Base-by-base conservation (phyloP, 1,140 invertebrate genomes). In the Bombyx mori region DNA sequence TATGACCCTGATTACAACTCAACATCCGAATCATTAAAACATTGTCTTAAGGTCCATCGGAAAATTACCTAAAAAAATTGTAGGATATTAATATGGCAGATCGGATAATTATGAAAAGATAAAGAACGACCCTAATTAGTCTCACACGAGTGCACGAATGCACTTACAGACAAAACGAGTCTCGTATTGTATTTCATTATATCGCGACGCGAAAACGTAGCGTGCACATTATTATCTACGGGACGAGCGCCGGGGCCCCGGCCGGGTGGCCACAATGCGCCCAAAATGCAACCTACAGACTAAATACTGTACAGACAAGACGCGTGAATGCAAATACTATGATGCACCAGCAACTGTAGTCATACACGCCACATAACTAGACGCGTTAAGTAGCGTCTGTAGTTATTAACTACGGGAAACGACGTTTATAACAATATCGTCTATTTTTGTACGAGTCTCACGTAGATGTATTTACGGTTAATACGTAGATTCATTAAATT, bases 171-270 rank as follows among this genome's bases (percentile, higher is more conserved):
- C 60, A 71, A 69, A 55, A 69, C 67, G 63, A 61, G 67, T 68
- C 67, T 65, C 60, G 53, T 60, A 58, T 59, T 35, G 26, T 35
- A 35, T 35, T 35, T 35, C 26, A 35, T 35, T 35, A 62, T 63
- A 62, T 62, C 73, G 72, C 72, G 71, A 73, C 67, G 65, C 62
- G 62, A 75, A 76, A 75, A 78, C 70, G 71, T 69, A 68, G 55
- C 69, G 69, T 81, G 79, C 79, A 82, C 75, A 82, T 74, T 53
- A 75, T 79, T 80, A 80, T 81, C 77, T 77, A 78, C 79, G 73
- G 68, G 68, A 63, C 65, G 68, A 66, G 59, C 73, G 61, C 45
- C 71, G 77, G 69, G 82, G 82, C 78, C 73, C 76, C 73, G 66
- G 58, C 6, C 71, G 82, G 82, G 80, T 82, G 75, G 76, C 62